These are phyloP conservation scores for Melinaea marsaeus DNA, from an alignment of 2,888 invertebrate genomes.

Conservation along the genomic window DNA sequence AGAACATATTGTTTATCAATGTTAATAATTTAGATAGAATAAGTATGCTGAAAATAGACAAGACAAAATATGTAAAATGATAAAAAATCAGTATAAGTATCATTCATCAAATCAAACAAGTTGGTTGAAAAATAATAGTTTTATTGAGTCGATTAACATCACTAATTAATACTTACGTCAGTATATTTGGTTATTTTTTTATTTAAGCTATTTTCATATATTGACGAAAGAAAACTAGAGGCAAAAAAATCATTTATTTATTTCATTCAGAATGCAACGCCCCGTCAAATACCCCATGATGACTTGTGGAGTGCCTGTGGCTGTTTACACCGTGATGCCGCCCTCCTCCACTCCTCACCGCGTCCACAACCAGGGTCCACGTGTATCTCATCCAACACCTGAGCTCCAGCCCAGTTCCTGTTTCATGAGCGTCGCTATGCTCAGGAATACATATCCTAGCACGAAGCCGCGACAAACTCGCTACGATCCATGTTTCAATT, in stretches of 20 bases:
- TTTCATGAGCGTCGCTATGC: slow-evolving; percentile 49
- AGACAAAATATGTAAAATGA: slow-evolving; percentile 3
- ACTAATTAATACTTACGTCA: too few relatives aligned
- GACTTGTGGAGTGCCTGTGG: slow-evolving; percentile 24
- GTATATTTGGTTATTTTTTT: too few relatives aligned
- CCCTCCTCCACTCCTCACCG: slow-evolving; percentile 11
- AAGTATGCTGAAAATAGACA: background rate
- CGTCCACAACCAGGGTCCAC: slow-evolving; percentile 30
- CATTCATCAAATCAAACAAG: background rate
- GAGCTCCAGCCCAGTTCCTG: slow-evolving; percentile 46
- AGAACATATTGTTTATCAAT: too few relatives aligned
- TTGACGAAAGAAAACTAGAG: slow-evolving; percentile 10
- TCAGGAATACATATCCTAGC: slow-evolving; percentile 40
- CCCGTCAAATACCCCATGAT: slow-evolving; percentile 42
- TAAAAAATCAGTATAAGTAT: slow-evolving; percentile 28
- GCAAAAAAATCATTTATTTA: too few relatives aligned
- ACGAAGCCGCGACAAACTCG: slow-evolving; percentile 28
- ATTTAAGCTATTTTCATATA: too few relatives aligned
- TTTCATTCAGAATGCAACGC: slow-evolving; percentile 62
- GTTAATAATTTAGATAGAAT: too few relatives aligned
- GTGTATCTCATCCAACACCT: slow-evolving; percentile 31
- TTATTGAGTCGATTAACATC: too few relatives aligned
- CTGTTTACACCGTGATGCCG: slow-evolving; percentile 7
- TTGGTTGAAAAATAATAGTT: too few relatives aligned
- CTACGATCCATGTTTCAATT: slow-evolving; percentile 37